Conservation (phyloP, 2,113 vertebrate species). For the Sinocyclocheilus rhinocerous region DNA sequence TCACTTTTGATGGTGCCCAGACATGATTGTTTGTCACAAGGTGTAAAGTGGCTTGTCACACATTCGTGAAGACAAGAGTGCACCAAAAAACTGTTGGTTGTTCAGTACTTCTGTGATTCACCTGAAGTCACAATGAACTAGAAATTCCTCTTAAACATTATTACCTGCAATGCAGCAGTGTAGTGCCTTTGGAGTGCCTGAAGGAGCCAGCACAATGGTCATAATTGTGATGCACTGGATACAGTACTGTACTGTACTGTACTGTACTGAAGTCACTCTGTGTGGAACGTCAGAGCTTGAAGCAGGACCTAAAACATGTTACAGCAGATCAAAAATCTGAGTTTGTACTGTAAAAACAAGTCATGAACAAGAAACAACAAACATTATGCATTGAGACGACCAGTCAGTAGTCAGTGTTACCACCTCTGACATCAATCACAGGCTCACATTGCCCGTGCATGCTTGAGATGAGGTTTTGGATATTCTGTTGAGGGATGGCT, state of each 20-base stretch:
- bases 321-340: background rate
- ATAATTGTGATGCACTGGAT: background rate
- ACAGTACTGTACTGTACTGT: background rate
- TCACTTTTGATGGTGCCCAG: too few relatives aligned
- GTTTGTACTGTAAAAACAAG: too few relatives aligned
- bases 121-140: background rate
- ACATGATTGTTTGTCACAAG: too few relatives aligned
- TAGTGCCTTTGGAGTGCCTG: background rate
- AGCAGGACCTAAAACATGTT: background rate
- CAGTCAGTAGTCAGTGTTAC: too few relatives aligned
- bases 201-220: background rate
- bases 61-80: background rate
- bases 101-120: background rate
- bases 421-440: too few relatives aligned
- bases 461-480: too few relatives aligned
- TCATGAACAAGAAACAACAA: too few relatives aligned
- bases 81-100: background rate
- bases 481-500: too few relatives aligned
- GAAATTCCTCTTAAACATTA: constrained; percentile 4
- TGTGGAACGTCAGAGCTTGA: background rate
- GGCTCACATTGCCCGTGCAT: too few relatives aligned
- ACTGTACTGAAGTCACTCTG: too few relatives aligned
- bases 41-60: too few relatives aligned
- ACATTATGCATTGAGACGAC: too few relatives aligned
- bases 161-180: background rate